Evolutionary conservation across 1,140 invertebrate genomes (phyloP).

Genomic region (Neocloeon triangulifer): DNA sequence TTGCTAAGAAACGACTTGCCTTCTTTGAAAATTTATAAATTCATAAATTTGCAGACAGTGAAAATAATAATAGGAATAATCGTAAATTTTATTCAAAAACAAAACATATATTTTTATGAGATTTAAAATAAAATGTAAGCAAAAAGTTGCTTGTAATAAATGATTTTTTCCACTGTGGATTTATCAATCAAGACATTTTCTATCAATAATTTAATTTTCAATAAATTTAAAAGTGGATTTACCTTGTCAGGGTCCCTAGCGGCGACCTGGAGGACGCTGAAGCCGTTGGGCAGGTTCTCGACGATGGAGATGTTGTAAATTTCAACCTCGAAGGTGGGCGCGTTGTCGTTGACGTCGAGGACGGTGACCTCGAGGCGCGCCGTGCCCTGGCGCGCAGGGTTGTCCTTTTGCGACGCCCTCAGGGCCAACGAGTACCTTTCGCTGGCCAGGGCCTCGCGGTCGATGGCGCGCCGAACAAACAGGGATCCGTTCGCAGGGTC

Average conservation of each 20-base stretch:
- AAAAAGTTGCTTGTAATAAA: too few relatives aligned
- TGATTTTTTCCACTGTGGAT: too few relatives aligned
- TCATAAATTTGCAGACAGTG: too few relatives aligned
- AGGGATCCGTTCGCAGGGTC: constrained; percentile 47
- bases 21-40: too few relatives aligned
- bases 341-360: constrained; percentile 60
- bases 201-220: not conserved
- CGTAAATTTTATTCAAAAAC: too few relatives aligned
- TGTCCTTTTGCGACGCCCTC: constrained; percentile 51
- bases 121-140: too few relatives aligned
- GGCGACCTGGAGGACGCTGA: constrained; percentile 59
- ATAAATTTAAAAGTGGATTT: constrained; percentile 2
- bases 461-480: constrained; percentile 53
- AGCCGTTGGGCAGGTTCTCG: constrained; percentile 68
- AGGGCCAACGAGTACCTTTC: constrained; percentile 56
- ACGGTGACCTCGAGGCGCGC: constrained; percentile 56
- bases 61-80: too few relatives aligned
- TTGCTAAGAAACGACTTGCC: too few relatives aligned
- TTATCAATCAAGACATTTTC: too few relatives aligned
- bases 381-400: constrained; percentile 44
- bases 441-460: constrained; percentile 43
- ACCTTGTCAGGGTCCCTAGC: constrained; percentile 52
- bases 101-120: not conserved
- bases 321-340: constrained; percentile 66
- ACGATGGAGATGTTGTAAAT: constrained; percentile 80